phyloP scores from a whole-genome alignment of 2,888 invertebrate species.

The Drosophila hawaiiensis region DNA sequence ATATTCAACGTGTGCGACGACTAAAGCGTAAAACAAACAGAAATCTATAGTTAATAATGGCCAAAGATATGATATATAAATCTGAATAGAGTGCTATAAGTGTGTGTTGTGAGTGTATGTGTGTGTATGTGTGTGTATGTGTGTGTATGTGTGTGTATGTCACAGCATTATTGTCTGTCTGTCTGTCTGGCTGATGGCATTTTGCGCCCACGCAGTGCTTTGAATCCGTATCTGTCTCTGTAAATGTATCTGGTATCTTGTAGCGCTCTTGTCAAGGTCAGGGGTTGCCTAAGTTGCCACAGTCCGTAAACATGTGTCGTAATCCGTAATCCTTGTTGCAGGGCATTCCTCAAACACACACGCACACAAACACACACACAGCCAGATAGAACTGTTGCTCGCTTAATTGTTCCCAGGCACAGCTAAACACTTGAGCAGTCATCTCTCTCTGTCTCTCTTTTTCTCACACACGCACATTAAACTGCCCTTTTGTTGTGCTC shows the following conservation, averaged over 20 bases:
- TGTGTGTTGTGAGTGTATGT: slow-evolving; percentile 23
- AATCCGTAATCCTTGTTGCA: slow-evolving; percentile 68
- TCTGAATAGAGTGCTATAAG: slow-evolving; percentile 2
- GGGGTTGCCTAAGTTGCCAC: slow-evolving; percentile 66
- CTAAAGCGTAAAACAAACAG: slow-evolving; percentile 49
- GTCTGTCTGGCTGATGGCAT: slow-evolving; percentile 38
- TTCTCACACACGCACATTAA: background rate
- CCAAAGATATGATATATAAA: slow-evolving; percentile 23
- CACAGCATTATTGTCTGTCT: slow-evolving; percentile 33
- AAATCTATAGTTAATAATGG: slow-evolving; percentile 55
- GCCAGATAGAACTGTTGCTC: slow-evolving; percentile 69
- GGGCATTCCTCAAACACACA: slow-evolving; percentile 67
- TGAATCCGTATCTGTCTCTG: slow-evolving; percentile 11
- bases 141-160: background rate
- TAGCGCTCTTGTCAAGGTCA: slow-evolving; percentile 72
- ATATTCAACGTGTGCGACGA: slow-evolving; percentile 10
- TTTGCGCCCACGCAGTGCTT: slow-evolving; percentile 53
- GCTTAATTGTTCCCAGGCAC: slow-evolving; percentile 69
- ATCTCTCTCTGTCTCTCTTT: slow-evolving; percentile 15
- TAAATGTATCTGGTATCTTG: slow-evolving; percentile 39
- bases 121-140: background rate
- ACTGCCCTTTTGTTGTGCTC: slow-evolving; percentile 50
- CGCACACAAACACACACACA: slow-evolving; percentile 12
- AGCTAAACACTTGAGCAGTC: background rate
- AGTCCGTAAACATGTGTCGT: slow-evolving; percentile 69